Evolutionary conservation across 2,113 vertebrate species (phyloP).

Genomic region (Machaerirhynchus nigripectus): DNA sequence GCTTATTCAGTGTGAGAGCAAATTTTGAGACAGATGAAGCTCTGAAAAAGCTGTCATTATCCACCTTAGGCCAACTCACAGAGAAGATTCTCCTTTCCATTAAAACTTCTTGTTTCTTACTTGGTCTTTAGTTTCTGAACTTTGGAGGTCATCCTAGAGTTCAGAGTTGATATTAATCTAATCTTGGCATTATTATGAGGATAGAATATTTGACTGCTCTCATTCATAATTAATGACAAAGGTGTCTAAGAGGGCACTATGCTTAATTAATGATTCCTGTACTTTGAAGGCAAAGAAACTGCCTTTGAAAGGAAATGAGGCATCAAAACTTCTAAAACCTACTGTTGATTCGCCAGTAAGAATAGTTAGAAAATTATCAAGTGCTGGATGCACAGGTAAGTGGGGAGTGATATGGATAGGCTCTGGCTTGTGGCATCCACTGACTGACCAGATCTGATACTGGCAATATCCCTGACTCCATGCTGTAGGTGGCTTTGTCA

Average conservation of each 20-base stretch:
- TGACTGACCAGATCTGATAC: background rate
- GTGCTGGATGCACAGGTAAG: background rate
- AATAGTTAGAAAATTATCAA: background rate
- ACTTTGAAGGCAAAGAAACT: constrained; percentile 42
- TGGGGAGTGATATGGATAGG: background rate
- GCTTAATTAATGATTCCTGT: constrained; percentile 64
- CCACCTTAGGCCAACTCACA: background rate
- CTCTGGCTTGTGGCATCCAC: background rate
- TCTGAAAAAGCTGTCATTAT: background rate
- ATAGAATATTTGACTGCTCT: constrained; percentile 28
- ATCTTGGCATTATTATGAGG: constrained; percentile 53
- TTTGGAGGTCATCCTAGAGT: constrained; percentile 37
- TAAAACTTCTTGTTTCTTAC: constrained; percentile 5
- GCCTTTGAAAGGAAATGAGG: constrained; percentile 25
- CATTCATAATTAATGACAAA: constrained; percentile 65
- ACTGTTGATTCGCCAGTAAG: background rate
- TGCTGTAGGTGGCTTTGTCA: background rate
- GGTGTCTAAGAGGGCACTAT: constrained; percentile 25
- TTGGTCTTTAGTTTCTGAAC: constrained; percentile 5
- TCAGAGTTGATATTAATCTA: constrained; percentile 58
- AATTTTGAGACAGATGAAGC: background rate
- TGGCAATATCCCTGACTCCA: background rate
- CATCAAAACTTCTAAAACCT: background rate
- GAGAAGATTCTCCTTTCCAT: background rate
- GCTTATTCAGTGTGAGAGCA: background rate